These are phyloP conservation scores for Diarsia mendica DNA, from an alignment of 2,888 invertebrate species.

Conservation along the genomic window DNA sequence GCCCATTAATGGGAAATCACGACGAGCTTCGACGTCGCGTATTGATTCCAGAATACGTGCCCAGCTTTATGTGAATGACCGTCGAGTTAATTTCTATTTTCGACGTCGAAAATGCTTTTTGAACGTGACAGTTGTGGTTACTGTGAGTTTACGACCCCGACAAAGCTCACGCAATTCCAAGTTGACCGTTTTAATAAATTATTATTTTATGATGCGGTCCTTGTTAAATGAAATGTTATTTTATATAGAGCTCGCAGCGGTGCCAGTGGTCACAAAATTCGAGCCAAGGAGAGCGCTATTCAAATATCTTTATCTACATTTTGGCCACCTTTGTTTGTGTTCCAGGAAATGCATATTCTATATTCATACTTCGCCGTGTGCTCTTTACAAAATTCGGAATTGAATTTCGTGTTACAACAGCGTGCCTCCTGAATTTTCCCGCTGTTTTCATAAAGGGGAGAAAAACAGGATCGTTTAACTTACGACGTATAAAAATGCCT, in stretches of 20 bases:
- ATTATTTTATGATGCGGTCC: constrained; percentile 36
- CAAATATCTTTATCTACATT: constrained; percentile 34
- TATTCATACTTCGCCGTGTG: constrained; percentile 22
- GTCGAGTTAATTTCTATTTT: constrained; percentile 75
- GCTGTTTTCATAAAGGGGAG: constrained; percentile 40
- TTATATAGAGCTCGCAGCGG: constrained; percentile 10
- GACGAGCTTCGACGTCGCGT: constrained; percentile 63
- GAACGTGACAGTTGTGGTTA: constrained; percentile 71
- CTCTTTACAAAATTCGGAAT: constrained; percentile 48
- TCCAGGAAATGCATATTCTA: constrained; percentile 33
- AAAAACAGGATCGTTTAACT: constrained; percentile 48
- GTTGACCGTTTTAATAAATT: constrained; percentile 57
- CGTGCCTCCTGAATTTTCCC: constrained; percentile 32
- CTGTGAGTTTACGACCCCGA: constrained; percentile 60
- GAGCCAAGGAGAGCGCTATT: constrained; percentile 14
- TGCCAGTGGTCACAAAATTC: constrained; percentile 14
- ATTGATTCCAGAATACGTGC: constrained; percentile 75
- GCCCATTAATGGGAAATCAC: constrained; percentile 68
- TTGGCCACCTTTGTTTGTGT: constrained; percentile 34
- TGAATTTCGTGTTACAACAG: constrained; percentile 39
- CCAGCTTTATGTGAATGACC: constrained; percentile 69
- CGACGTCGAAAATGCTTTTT: constrained; percentile 66
- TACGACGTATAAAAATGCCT: constrained; percentile 58
- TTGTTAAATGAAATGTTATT: constrained; percentile 44
- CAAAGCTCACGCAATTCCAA: constrained; percentile 44